These are phyloP conservation scores for Ptychoptera contaminata DNA, from an alignment of 2,888 invertebrate genomes.

Conservation along the genomic window DNA sequence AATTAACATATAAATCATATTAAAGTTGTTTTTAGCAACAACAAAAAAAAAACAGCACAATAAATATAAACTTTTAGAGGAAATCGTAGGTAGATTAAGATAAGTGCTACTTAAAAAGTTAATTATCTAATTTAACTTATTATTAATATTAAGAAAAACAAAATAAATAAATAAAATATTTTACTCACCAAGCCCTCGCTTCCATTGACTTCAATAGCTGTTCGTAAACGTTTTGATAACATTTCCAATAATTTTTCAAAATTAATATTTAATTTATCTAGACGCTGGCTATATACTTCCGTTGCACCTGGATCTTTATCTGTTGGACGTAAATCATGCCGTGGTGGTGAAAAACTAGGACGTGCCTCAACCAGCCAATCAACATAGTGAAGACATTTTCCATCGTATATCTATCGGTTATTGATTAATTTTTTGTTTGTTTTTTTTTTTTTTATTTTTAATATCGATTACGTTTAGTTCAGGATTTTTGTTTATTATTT, in stretches of 20 bases:
- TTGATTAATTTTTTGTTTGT: conserved; percentile 2
- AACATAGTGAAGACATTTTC: conserved; percentile 31
- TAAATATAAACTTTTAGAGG: too few species aligned
- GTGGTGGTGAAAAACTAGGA: conserved; percentile 31
- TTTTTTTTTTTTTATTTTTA: conserved; percentile 6
- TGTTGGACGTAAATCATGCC: conserved; percentile 25
- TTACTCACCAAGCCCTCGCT: conserved; percentile 33
- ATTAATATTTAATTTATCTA: conserved; percentile 29
- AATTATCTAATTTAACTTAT: too few species aligned
- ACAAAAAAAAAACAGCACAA: too few species aligned
- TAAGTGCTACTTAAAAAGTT: too few species aligned
- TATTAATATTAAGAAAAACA: too few species aligned
- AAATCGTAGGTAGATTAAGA: too few species aligned
- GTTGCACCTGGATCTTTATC: conserved; percentile 31
- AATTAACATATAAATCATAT: too few species aligned
- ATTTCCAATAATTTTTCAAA: conserved; percentile 30
- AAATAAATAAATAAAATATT: background rate
- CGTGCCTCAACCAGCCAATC: conserved; percentile 31
- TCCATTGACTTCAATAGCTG: conserved; percentile 31
- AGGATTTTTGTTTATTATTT: conserved; percentile 1
- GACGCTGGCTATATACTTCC: conserved; percentile 28
- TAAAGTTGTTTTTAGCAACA: background rate
- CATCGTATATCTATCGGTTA: conserved; percentile 27
- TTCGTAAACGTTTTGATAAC: conserved; percentile 29
- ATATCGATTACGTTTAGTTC: background rate